These are phyloP conservation scores for Carlito syrichta DNA, from an alignment of 2,113 vertebrate species.

Conservation along the genomic window DNA sequence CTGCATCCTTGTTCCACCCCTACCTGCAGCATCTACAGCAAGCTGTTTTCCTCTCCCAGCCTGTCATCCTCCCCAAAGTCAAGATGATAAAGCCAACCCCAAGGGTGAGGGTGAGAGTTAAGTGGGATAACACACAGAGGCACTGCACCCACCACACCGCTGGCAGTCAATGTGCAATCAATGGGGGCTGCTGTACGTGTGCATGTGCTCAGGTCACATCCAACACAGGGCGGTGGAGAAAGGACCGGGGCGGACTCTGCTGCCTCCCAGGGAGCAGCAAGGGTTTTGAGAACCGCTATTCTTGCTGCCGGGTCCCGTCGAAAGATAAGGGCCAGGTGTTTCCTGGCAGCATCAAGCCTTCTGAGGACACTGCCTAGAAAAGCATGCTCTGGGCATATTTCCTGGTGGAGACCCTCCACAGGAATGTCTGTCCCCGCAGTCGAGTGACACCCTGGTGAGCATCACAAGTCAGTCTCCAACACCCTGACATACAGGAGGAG, in stretches of 20 bases:
- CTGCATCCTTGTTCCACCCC: not conserved
- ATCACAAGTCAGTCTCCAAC: not conserved
- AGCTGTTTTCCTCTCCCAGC: not conserved
- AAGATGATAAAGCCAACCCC: not conserved
- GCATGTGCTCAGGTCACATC: rapidly evolving
- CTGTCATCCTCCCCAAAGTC: not conserved
- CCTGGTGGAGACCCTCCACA: not conserved
- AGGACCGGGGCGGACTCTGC: rapidly evolving
- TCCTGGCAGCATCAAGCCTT: not conserved
- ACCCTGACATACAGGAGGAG: rapidly evolving
- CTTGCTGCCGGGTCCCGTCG: too few species aligned
- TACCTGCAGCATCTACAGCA: rapidly evolving
- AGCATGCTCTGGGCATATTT: not conserved
- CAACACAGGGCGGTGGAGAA: rapidly evolving
- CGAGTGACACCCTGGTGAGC: not conserved
- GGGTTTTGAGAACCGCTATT: not conserved
- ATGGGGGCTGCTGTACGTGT: rapidly evolving
- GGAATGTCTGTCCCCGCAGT: rapidly evolving
- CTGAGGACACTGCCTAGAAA: not conserved
- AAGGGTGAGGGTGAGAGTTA: rapidly evolving
- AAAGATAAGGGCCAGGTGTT: not conserved
- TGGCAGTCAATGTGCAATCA: not conserved
- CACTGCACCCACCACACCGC: too few species aligned
- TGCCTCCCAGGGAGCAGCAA: not conserved
- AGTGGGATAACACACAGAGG: rapidly evolving